These are phyloP conservation scores for Diloba caeruleocephala DNA, from an alignment of 2,888 invertebrate genomes.

Conservation along the genomic window DNA sequence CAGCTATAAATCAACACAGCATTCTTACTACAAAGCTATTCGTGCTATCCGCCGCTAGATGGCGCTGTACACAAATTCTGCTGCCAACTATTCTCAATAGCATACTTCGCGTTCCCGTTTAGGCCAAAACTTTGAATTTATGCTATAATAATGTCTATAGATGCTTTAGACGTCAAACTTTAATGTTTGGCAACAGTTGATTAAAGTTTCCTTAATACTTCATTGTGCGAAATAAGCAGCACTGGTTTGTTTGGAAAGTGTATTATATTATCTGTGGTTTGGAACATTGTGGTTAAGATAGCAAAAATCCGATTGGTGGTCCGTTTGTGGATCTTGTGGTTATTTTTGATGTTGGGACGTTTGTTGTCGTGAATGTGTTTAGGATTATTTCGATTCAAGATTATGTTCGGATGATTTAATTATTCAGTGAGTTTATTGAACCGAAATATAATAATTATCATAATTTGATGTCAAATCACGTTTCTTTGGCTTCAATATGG, in stretches of 20 bases:
- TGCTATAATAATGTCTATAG: slow-evolving; percentile 67
- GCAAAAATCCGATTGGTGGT: slow-evolving; percentile 54
- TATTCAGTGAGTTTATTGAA: neutral
- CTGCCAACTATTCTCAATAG: slow-evolving; percentile 64
- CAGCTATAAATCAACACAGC: slow-evolving; percentile 58
- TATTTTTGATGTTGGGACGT: slow-evolving; percentile 16
- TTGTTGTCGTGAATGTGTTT: slow-evolving; percentile 29
- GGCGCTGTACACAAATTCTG: slow-evolving; percentile 68
- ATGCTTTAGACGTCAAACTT: slow-evolving; percentile 57
- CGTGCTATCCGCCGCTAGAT: slow-evolving; percentile 72
- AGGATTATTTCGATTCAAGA: slow-evolving; percentile 25
- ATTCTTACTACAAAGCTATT: slow-evolving; percentile 49
- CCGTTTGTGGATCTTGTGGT: slow-evolving; percentile 27
- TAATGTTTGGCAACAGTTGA: slow-evolving; percentile 66
- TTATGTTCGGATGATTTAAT: neutral
- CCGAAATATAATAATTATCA: too few species aligned
- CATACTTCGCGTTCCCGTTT: slow-evolving; percentile 57
- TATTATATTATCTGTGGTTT: too few species aligned
- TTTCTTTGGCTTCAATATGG: too few species aligned
- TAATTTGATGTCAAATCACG: too few species aligned
- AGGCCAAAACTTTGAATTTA: slow-evolving; percentile 70
- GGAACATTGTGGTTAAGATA: slow-evolving; percentile 47
- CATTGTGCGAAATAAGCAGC: slow-evolving; percentile 36
- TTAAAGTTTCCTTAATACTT: slow-evolving; percentile 63
- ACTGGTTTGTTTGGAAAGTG: too few species aligned